Conservation (phyloP, 2,888 invertebrate genomes). For the Notocelia uddmanniana region DNA sequence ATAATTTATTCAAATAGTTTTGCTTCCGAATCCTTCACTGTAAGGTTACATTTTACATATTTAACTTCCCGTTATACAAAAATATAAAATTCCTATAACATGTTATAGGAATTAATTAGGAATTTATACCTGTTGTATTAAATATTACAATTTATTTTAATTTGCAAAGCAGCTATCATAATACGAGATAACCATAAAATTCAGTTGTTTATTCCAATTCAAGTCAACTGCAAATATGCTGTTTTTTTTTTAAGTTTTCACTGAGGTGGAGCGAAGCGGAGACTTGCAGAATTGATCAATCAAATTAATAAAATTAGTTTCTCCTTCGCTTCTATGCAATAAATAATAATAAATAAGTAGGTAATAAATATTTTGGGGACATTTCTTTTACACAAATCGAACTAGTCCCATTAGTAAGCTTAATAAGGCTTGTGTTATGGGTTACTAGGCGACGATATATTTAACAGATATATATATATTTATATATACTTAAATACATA, state of each 20-base stretch:
- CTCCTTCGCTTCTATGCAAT: no score
- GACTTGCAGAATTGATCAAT: no score
- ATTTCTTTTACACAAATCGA: no score
- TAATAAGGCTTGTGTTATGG: no score
- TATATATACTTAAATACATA: no score
- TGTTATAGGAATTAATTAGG: neutral
- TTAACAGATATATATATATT: no score
- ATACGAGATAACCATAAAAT: conserved; percentile 15
- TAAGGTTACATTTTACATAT: conserved; percentile 34
- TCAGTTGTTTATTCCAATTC: conserved; percentile 1
- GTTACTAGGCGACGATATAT: no score
- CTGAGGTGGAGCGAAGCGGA: no score
- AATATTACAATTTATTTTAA: conserved; percentile 10
- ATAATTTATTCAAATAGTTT: neutral
- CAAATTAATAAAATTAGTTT: no score
- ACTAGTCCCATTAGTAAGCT: no score
- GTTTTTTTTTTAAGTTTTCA: neutral
- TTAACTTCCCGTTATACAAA: conserved; percentile 12
- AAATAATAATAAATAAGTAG: no score
- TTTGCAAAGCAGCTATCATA: conserved; percentile 24
- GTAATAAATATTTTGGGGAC: no score
- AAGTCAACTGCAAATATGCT: neutral
- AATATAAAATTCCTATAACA: neutral
- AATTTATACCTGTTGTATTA: neutral
- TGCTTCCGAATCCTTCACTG: conserved; percentile 27